Evolutionary conservation across 2,113 vertebrate species (phyloP), one percentile per base, ranked within the genome.

Genomic region (Glaucidium brasilianum): DNA sequence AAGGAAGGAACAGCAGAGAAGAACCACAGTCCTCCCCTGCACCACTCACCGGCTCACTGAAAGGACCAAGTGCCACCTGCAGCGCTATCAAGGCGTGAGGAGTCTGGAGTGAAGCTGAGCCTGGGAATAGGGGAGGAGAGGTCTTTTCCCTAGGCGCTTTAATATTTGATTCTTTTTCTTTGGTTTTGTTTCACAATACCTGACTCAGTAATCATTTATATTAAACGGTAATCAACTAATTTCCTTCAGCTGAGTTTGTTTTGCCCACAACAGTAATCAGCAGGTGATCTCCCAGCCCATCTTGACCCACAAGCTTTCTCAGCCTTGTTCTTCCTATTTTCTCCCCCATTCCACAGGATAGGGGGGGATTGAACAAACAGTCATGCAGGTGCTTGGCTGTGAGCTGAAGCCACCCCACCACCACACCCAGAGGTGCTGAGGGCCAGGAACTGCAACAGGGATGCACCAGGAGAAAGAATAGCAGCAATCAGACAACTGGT

Each of bases 331-430:
- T 69, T 60, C 64, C 14, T 30, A 0, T 47, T 55, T 86, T 76
- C n/a, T 72, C 13, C 41, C 11, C 12, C 0, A 1, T 22, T 16
- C 41, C 0, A 0, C 41, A 63, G 20, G 32, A 49, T 0, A 0
- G 32, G 35, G 10, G 1, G 5, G 9, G 9, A 19, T 8, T 14
- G 11, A 69, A 9, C 4, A 5, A 62, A 45, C 0, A 1, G 39
- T 34, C 17, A 6, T 22, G 47, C 1, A 1, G 34, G 32, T 16
- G 26, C 32, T n/a, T 49, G 62, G n/a, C 75, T 49, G n/a, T 3
- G 5, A 73, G 49, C 69, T 0, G 0, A 69, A 64, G 27, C 66
- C 47, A 41, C 15, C 13, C 21, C 45, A 47, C 15, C 73, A 53
- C 16, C 14, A 20, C 10, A 22, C 3, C 20, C 7, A 8, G 35